phyloP scores from a whole-genome alignment of 2,113 vertebrate species.

The Hippolais icterina region DNA sequence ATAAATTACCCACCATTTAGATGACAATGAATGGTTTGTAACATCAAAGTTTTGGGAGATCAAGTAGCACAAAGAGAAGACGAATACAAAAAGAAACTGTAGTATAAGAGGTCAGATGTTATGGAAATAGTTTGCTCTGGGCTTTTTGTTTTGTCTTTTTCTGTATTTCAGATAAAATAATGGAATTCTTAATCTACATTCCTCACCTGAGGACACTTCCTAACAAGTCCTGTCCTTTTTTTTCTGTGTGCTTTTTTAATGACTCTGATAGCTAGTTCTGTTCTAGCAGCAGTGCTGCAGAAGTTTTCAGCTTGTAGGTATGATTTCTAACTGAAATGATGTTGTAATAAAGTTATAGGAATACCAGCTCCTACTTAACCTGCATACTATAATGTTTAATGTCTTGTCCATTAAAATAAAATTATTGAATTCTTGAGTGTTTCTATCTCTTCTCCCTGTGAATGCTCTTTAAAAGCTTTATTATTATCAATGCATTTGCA shows the following conservation, averaged over 20 bases:
- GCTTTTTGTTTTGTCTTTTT: slow-evolving; percentile 15
- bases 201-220: neutral
- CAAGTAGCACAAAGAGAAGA: slow-evolving; percentile 33
- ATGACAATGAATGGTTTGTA: slow-evolving; percentile 38
- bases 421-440: neutral
- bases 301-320: neutral
- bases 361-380: neutral
- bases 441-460: slow-evolving; percentile 37
- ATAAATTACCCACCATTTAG: slow-evolving; percentile 20
- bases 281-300: neutral
- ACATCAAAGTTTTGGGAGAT: slow-evolving; percentile 10
- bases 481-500: neutral
- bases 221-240: neutral
- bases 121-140: slow-evolving; percentile 14
- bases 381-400: neutral
- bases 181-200: slow-evolving; percentile 2
- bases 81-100: neutral
- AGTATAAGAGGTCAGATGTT: slow-evolving; percentile 24
- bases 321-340: neutral
- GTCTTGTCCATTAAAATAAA: slow-evolving; percentile 47
- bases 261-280: neutral
- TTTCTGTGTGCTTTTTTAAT: neutral
- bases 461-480: neutral
- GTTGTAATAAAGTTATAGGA: slow-evolving; percentile 11
- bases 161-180: slow-evolving; percentile 14